phyloP scores from a whole-genome alignment of 2,797 vertebrate genomes.

The Crax fasciolata region DNA sequence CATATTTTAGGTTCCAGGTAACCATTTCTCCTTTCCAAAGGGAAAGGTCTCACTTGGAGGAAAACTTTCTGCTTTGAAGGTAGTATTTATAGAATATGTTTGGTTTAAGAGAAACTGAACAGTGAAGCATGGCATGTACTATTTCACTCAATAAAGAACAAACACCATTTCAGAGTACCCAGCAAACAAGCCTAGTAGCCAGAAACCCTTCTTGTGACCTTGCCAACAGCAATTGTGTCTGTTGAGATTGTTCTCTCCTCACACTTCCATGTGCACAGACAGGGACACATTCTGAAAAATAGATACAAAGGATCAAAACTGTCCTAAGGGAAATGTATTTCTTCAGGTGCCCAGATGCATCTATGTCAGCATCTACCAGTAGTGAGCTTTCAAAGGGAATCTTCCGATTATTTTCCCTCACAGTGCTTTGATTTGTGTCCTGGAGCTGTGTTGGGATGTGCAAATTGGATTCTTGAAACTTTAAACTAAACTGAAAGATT shows the following conservation, averaged over 20 bases:
- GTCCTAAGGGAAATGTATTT: neutral
- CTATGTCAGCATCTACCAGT: neutral
- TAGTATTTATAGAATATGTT: neutral
- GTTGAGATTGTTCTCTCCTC: neutral
- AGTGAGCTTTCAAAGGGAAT: neutral
- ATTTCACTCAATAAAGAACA: neutral
- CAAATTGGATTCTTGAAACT: neutral
- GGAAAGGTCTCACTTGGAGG: neutral
- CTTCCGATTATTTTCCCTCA: neutral
- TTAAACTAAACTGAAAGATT: neutral
- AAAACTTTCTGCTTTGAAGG: neutral
- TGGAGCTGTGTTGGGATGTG: neutral
- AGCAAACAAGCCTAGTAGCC: neutral
- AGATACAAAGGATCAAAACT: neutral
- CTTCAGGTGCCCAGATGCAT: neutral
- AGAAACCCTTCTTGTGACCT: neutral
- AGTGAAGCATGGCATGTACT: neutral
- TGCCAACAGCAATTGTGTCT: neutral
- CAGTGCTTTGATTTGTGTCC: neutral
- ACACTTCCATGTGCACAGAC: neutral
- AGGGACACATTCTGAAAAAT: neutral
- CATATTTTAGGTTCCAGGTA: neutral
- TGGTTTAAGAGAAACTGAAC: neutral
- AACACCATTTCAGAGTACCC: neutral
- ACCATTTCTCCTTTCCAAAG: neutral